Conservation (phyloP, 2,113 vertebrate genomes). For the Myiagra hebetior region DNA sequence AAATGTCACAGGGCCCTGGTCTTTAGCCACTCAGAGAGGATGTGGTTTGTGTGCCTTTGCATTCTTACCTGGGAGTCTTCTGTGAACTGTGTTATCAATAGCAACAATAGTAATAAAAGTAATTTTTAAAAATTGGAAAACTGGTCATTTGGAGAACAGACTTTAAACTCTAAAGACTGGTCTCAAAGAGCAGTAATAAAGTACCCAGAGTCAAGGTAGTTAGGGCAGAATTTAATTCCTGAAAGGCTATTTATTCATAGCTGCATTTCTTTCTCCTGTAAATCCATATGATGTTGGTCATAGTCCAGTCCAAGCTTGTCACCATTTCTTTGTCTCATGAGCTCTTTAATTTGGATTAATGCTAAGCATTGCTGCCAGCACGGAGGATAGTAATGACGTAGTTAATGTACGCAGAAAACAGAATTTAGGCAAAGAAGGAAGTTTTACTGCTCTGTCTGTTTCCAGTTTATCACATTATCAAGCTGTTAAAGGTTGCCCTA, state of each 20-base stretch:
- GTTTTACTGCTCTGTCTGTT: conserved; percentile 34
- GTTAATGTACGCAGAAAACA: background rate
- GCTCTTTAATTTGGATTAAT: conserved; percentile 13
- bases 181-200: background rate
- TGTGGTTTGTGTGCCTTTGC: background rate
- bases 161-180: background rate
- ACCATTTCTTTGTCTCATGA: background rate
- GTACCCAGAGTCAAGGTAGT: background rate
- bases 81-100: background rate
- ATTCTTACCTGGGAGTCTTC: background rate
- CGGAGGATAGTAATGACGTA: background rate
- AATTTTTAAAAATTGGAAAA: background rate
- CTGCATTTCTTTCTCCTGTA: background rate
- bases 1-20: background rate
- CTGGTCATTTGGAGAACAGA: background rate
- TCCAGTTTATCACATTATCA: conserved; percentile 49
- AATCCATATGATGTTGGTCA: background rate
- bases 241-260: background rate
- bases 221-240: background rate
- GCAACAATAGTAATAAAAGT: background rate
- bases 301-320: background rate
- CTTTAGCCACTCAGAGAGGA: background rate
- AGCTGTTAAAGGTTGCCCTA: conserved; percentile 32
- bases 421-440: conserved; percentile 21
- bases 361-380: background rate